Base-by-base conservation (phyloP, 2,113 vertebrate species). In the Channa maculata region DNA sequence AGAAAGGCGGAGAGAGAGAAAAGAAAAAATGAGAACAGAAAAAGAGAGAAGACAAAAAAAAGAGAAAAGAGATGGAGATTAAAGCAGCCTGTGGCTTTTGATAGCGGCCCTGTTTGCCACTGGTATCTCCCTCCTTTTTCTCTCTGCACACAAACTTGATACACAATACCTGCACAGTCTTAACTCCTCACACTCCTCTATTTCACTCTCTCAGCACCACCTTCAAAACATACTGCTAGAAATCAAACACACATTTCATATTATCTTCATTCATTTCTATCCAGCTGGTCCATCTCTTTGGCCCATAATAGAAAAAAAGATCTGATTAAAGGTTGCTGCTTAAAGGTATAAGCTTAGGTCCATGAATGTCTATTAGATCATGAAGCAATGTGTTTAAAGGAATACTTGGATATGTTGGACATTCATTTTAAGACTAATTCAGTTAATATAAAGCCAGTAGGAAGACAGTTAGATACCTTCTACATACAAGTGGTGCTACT, bases 61-160 rank as follows among this genome's bases (percentile, higher is more conserved):
- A 64, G 75, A 70, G 80, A 84, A 75, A 53, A 81, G 70, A 82
- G 79, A 80, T 75, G 76, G 88, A 89, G 86, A 92, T 89, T 90
- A 92, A 92, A 92, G 92, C 81, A 91, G 91, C 89, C 80, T 67
- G 85, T 91, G 90, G 89, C 88, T 92, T 92, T 92, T 92, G 86
- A 92, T 88, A 88, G 87, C 87, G 89, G 80, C 78, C 75, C 90
- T 88, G 86, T 89, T 90, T 83, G 88, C 80, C 74, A 66, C 82
- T 75, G 66, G 84, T 77, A 82, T 86, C 86, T 88, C 82, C 76
- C 75, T 82, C 84, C 67, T 68, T 68, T 69, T 84, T 80, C 82
- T 76, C 43, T 66, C 79, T 77, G 55, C 75, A 71, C 80, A 79
- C 86, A 90, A 77, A 79, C 71, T 71, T 13, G 54, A 86, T 57